Conservation (phyloP, 2,888 invertebrate genomes). For the Yponomeuta cagnagella region DNA sequence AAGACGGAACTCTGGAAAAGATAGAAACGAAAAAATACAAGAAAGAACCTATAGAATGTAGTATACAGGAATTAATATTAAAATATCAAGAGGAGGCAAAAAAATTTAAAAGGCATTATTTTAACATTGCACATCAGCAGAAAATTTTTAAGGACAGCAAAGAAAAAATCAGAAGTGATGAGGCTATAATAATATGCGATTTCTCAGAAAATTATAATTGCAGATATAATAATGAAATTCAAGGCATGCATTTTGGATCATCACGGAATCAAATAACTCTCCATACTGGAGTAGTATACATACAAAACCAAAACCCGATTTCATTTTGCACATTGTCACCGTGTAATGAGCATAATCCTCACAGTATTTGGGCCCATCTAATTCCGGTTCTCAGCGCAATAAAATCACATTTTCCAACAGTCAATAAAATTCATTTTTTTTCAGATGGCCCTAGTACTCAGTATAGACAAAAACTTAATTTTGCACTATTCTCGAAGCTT, state of each 20-base stretch:
- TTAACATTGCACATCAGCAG: conserved; percentile 13
- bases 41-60: conserved; percentile 14
- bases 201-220: conserved; percentile 20
- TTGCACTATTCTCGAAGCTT: conserved; percentile 15
- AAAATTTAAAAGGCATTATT: conserved; percentile 12
- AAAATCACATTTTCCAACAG: conserved; percentile 11
- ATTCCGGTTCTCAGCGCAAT: background rate
- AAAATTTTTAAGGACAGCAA: conserved; percentile 7
- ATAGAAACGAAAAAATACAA: conserved; percentile 10
- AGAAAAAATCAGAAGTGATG: conserved; percentile 9
- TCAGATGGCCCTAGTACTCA: conserved; percentile 20
- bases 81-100: conserved; percentile 14
- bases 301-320: conserved; percentile 13
- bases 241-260: conserved; percentile 20
- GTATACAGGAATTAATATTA: conserved; percentile 15
- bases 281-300: conserved; percentile 18
- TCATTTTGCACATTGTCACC: conserved; percentile 20
- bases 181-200: conserved; percentile 15
- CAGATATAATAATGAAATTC: conserved; percentile 18
- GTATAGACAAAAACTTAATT: conserved; percentile 21
- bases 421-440: conserved; percentile 19
- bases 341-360: conserved; percentile 17
- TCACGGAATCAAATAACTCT: conserved; percentile 18
- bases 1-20: conserved; percentile 14
- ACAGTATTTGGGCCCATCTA: conserved; percentile 23